Evolutionary conservation across 1,140 invertebrate species (phyloP).

Genomic region (Chymomyza costata): DNA sequence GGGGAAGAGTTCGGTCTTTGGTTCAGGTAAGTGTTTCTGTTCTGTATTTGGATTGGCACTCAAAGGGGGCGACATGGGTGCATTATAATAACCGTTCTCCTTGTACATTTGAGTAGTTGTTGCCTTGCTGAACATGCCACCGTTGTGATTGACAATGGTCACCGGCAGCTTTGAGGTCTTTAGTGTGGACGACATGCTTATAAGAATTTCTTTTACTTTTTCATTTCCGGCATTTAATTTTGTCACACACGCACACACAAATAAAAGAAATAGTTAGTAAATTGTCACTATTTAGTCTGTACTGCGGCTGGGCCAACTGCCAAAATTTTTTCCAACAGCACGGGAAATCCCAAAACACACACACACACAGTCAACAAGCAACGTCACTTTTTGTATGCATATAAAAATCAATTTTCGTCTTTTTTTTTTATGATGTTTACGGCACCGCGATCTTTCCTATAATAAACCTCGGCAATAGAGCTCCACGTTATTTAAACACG

Average conservation of each 20-base stretch:
- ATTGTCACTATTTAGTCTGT: constrained; percentile 22
- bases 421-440: constrained; percentile 50
- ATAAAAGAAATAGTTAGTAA: neutral
- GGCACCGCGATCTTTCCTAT: constrained; percentile 60
- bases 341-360: constrained; percentile 65
- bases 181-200: constrained; percentile 52
- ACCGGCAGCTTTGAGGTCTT: constrained; percentile 41
- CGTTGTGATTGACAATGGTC: constrained; percentile 40
- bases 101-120: constrained; percentile 13
- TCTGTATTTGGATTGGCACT: constrained; percentile 38
- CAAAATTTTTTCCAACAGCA: constrained; percentile 43
- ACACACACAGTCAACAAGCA: constrained; percentile 11
- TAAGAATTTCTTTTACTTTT: constrained; percentile 44
- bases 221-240: constrained; percentile 60
- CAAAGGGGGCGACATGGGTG: constrained; percentile 60
- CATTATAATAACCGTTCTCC: constrained; percentile 37
- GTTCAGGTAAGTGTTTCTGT: constrained; percentile 32
- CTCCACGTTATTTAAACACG: constrained; percentile 64
- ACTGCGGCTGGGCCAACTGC: constrained; percentile 57
- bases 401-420: constrained; percentile 11
- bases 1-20: constrained; percentile 11
- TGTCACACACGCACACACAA: neutral
- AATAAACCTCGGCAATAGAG: constrained; percentile 57
- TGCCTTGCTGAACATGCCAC: constrained; percentile 26
- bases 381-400: neutral